Evolutionary conservation across 2,113 vertebrate species (phyloP).

Genomic region (Phaethon lepturus): DNA sequence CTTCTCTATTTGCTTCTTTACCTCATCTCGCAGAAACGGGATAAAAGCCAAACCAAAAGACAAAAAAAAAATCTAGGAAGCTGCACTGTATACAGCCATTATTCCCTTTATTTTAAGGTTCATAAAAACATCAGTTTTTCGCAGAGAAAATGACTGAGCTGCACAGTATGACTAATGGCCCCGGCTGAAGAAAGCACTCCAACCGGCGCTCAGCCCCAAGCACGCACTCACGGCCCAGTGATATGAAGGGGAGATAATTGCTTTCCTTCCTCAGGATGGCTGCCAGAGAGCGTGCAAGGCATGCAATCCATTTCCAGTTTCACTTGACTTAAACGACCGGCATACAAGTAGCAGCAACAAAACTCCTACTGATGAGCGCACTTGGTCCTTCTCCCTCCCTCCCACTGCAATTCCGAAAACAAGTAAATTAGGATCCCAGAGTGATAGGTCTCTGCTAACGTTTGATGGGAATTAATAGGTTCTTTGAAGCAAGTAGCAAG

Average conservation of each 20-base stretch:
- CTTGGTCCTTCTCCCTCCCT: not conserved
- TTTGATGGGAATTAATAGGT: not conserved
- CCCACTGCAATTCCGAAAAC: not conserved
- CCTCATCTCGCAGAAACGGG: not conserved
- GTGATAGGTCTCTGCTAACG: not conserved
- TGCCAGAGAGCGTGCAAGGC: not conserved
- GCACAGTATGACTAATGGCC: not conserved
- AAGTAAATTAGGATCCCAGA: not conserved
- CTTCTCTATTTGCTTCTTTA: not conserved
- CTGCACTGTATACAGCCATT: not conserved
- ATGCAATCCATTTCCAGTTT: not conserved
- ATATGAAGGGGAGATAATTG: constrained; percentile 23
- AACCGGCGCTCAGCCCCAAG: not conserved
- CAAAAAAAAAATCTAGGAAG: not conserved
- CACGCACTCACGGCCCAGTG: not conserved
- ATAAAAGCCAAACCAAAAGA: not conserved
- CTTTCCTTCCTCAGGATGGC: constrained; percentile 1
- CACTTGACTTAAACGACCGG: not conserved
- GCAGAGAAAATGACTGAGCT: not conserved
- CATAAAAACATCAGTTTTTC: not conserved
- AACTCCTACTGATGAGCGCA: not conserved
- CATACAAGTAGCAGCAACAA: not conserved
- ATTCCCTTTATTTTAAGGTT: constrained; percentile 28
- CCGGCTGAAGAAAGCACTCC: not conserved
- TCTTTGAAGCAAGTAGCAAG: not conserved